These are phyloP conservation scores for Sphinx pinastri DNA, from an alignment of 2,888 invertebrate species.

Conservation along the genomic window DNA sequence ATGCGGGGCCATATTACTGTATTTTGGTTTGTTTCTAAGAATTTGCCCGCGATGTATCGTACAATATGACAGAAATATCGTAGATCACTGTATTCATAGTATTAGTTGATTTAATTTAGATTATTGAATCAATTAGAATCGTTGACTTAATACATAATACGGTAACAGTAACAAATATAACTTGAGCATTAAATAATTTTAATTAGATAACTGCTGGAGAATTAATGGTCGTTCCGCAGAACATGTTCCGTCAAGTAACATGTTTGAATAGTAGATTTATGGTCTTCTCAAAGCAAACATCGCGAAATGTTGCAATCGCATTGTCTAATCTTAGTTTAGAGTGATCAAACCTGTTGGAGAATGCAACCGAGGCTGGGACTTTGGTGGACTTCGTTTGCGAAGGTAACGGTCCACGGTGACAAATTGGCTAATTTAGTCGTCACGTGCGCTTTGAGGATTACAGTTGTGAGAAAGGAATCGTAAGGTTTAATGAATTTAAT, in stretches of 20 bases:
- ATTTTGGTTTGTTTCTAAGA: too few species aligned
- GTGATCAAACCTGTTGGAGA: constrained; percentile 64
- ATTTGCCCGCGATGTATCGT: too few species aligned
- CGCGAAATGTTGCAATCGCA: constrained; percentile 54
- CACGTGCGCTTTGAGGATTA: constrained; percentile 6
- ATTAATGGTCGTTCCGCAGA: constrained; percentile 12
- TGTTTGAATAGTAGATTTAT: constrained; percentile 37
- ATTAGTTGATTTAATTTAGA: background rate
- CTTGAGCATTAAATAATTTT: constrained; percentile 10
- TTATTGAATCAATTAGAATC: background rate
- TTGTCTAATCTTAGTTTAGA: constrained; percentile 56
- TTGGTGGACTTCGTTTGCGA: constrained; percentile 53
- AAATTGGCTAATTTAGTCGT: constrained; percentile 11
- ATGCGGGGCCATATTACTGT: too few species aligned
- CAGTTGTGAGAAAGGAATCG: background rate
- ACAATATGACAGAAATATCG: too few species aligned
- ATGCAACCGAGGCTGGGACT: constrained; percentile 59
- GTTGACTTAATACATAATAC: background rate
- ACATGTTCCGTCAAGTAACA: constrained; percentile 23
- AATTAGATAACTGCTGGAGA: constrained; percentile 16
- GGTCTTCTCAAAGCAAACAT: constrained; percentile 45
- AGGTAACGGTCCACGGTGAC: constrained; percentile 39
- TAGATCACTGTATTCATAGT: too few species aligned
- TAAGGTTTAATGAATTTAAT: background rate
- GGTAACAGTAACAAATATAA: background rate